These are phyloP conservation scores for Craniophora ligustri DNA, from an alignment of 2,888 invertebrate species.

Conservation along the genomic window DNA sequence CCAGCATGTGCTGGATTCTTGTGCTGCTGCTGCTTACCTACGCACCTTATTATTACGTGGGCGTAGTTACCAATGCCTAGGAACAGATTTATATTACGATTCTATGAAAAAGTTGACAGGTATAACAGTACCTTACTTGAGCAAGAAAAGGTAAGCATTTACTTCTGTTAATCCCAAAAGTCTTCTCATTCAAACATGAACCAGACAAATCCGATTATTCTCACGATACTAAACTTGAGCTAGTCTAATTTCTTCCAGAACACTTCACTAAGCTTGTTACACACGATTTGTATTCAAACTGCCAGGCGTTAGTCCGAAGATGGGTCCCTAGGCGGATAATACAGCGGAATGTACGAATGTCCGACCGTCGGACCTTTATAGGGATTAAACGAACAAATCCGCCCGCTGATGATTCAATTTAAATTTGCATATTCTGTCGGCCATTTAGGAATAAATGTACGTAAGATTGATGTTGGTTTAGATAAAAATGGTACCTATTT, in stretches of 20 bases:
- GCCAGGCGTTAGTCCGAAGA: conserved; percentile 54
- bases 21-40: too few relatives aligned
- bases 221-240: conserved; percentile 28
- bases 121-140: too few relatives aligned
- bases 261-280: conserved; percentile 47
- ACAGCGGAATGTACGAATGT: conserved; percentile 40
- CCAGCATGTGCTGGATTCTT: too few relatives aligned
- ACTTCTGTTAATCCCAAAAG: conserved; percentile 10
- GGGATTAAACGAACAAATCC: conserved; percentile 68
- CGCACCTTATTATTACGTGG: too few relatives aligned
- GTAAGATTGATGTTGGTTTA: conserved; percentile 44
- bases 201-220: conserved; percentile 47
- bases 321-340: conserved; percentile 44
- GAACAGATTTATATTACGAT: too few relatives aligned
- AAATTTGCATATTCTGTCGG: conserved; percentile 73
- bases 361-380: conserved; percentile 43
- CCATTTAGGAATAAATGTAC: conserved; percentile 20
- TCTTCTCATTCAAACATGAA: conserved; percentile 27
- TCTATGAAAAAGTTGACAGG: too few relatives aligned
- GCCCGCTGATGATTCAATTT: conserved; percentile 76
- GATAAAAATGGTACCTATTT: conserved; percentile 26
- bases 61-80: too few relatives aligned
- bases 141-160: background rate
- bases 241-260: conserved; percentile 52
- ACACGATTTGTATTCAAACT: conserved; percentile 57